Percentiles rank a stretch among this genome's conserved stretches.
These are phyloP conservation scores for Sula dactylatra DNA, from an alignment of 2,113 vertebrate species.

Conservation along the genomic window DNA sequence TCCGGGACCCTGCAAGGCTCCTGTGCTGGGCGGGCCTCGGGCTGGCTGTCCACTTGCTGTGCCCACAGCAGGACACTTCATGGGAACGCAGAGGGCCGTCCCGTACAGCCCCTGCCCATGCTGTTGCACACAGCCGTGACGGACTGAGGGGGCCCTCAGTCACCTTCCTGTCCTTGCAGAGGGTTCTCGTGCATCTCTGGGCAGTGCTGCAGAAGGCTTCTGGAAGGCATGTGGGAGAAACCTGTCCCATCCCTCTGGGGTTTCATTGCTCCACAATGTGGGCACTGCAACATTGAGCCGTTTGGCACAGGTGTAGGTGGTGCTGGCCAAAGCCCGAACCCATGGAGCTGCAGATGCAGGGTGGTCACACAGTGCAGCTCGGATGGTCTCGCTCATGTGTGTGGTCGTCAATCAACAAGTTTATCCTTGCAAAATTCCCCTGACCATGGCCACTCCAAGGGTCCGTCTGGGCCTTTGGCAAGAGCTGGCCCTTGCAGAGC, in stretches of 20 bases:
- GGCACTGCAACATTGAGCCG: too few relatives aligned
- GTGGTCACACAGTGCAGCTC: not conserved
- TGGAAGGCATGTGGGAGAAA: not conserved
- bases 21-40: too few relatives aligned
- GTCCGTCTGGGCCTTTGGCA: not conserved
- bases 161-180: too few relatives aligned
- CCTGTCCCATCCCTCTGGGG: not conserved
- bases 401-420: not conserved
- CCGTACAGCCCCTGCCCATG: not conserved
- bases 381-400: not conserved
- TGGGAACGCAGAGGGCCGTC: fast-evolving
- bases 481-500: not conserved
- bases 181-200: not conserved
- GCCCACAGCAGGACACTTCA: too few relatives aligned
- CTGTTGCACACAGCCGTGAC: not conserved
- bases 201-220: not conserved
- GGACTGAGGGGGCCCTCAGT: not conserved
- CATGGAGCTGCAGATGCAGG: not conserved
- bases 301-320: not conserved
- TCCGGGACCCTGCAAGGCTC: not conserved
- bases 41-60: not conserved
- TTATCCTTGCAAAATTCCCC: not conserved
- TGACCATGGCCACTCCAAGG: too few relatives aligned
- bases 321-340: not conserved
- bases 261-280: fast-evolving